These are phyloP conservation scores for cat (Felis catus) DNA, from an alignment of 2,113 vertebrate genomes.

Conservation along the genomic window DNA sequence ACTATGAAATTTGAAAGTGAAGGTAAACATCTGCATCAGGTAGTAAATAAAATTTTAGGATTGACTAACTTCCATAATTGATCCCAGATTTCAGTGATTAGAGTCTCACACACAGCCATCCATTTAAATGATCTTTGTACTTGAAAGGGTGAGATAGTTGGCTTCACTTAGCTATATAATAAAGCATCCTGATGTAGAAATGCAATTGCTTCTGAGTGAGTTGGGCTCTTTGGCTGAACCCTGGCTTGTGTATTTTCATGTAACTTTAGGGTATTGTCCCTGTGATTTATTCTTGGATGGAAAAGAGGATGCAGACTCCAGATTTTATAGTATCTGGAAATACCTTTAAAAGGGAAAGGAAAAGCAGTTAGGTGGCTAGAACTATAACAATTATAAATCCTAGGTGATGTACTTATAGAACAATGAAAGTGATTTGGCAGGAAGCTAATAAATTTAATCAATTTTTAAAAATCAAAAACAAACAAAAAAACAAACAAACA, in stretches of 20 bases:
- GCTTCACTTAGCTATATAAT: background rate
- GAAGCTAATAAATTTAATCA: background rate
- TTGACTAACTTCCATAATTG: constrained; percentile 36
- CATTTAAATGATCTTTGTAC: background rate
- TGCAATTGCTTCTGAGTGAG: background rate
- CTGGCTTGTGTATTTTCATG: background rate
- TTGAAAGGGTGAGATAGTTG: background rate
- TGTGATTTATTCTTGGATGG: constrained; percentile 30
- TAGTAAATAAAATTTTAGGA: constrained; percentile 60
- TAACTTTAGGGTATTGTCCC: background rate
- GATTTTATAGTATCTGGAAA: constrained; percentile 4
- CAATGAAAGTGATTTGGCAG: constrained; percentile 9
- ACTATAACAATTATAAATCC: background rate
- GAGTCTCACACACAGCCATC: background rate
- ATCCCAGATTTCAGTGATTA: constrained; percentile 36
- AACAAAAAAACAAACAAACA: too few species aligned
- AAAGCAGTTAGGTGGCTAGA: background rate
- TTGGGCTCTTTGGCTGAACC: background rate
- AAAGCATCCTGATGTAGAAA: background rate
- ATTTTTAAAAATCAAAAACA: background rate
- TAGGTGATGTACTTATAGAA: background rate
- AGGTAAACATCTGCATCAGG: constrained; percentile 39
- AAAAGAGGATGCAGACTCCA: background rate
- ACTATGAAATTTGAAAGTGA: constrained; percentile 16
- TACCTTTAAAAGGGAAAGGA: constrained; percentile 7